phyloP scores from a whole-genome alignment of 2,113 vertebrate species.

The Ahaetulla prasina region DNA sequence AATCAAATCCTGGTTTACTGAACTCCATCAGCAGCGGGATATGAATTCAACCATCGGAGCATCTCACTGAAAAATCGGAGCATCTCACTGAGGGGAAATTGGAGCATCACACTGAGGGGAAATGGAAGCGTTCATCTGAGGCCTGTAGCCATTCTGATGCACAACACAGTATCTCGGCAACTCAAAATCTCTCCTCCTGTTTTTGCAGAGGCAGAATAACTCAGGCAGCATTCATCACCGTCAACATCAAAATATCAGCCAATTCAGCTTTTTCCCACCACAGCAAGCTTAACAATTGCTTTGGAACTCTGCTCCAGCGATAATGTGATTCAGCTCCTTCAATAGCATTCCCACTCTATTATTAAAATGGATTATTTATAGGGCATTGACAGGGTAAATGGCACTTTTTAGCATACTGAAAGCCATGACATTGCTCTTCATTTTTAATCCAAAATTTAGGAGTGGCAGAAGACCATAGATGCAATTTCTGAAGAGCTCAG shows the following conservation, averaged over 20 bases:
- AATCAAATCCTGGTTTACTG: neutral
- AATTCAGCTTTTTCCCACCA: neutral
- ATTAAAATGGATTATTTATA: slow-evolving; percentile 8
- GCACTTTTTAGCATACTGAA: neutral
- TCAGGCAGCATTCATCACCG: neutral
- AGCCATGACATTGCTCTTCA: neutral
- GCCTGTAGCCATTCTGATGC: neutral
- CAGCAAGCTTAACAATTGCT: neutral
- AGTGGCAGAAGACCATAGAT: neutral
- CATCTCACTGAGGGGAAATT: neutral
- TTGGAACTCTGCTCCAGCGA: neutral
- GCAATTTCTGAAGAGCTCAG: neutral
- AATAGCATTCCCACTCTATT: neutral
- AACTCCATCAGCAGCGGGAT: neutral
- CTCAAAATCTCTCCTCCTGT: too few relatives aligned
- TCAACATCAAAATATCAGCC: neutral
- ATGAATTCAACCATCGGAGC: neutral
- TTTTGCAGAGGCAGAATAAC: neutral
- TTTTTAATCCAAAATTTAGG: neutral
- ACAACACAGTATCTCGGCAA: neutral
- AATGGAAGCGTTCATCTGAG: neutral
- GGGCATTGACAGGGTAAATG: neutral
- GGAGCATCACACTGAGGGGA: neutral
- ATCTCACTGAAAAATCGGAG: neutral
- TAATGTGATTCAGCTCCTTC: neutral